Evolutionary conservation across 2,888 invertebrate species (phyloP).

Genomic region (Caenorhabditis auriculariae): DNA sequence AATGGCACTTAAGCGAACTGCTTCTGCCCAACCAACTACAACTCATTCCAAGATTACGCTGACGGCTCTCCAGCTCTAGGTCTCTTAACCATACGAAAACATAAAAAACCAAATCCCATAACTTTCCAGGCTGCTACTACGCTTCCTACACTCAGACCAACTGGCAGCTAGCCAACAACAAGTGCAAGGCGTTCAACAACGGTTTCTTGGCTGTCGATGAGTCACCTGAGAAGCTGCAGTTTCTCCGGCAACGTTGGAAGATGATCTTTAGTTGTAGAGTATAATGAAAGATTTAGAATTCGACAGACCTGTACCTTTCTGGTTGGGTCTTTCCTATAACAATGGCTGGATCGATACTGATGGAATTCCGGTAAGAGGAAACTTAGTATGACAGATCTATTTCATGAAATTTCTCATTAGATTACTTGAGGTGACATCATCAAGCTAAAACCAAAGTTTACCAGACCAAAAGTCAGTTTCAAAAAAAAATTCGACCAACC

Average conservation of each 20-base stretch:
- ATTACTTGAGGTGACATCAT: too few species aligned
- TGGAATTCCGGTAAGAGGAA: background rate
- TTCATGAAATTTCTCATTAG: too few species aligned
- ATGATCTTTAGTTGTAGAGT: too few species aligned
- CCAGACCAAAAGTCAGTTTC: too few species aligned
- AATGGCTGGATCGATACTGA: conserved; percentile 4
- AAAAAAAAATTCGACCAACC: too few species aligned
- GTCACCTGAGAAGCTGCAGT: background rate
- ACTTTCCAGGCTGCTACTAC: conserved; percentile 6
- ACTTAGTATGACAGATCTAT: too few species aligned
- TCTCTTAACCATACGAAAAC: too few species aligned
- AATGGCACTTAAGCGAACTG: too few species aligned
- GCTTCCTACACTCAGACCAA: background rate
- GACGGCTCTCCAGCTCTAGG: background rate
- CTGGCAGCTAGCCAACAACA: conserved; percentile 4
- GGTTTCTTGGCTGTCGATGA: conserved; percentile 6
- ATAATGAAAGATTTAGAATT: background rate
- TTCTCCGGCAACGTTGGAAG: background rate
- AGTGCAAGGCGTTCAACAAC: conserved; percentile 5
- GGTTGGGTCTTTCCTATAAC: conserved; percentile 3
- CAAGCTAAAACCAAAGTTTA: too few species aligned
- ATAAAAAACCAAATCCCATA: too few species aligned
- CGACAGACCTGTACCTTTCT: background rate
- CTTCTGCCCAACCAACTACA: conserved; percentile 4
- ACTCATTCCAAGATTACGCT: background rate